Base-by-base conservation (phyloP, 2,797 vertebrate genomes). In the Gallinago nigripennis region DNA sequence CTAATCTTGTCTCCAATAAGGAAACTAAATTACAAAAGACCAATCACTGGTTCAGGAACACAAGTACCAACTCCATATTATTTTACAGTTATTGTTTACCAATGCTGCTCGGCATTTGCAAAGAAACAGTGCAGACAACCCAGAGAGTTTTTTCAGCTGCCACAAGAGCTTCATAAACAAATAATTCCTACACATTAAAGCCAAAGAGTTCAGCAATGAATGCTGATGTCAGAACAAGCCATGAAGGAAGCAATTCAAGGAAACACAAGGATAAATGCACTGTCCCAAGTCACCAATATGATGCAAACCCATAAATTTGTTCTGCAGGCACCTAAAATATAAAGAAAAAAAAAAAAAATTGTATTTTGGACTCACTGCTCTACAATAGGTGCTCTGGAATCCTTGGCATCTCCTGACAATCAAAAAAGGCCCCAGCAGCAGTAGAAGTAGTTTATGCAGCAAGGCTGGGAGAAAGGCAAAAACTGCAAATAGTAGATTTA, bases 141-240 rank as follows among this genome's bases (percentile, higher is more conserved):
- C 57, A 25, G n/a, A 17, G 50, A 69, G 45, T 24, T 64, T 20
- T 53, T 79, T 64, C 80, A 92, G 75, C 81, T 85, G 81, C 64
- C 64, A 57, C 35, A 76, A 84, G 51, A 81, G n/a, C 39, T 19
- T 31, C 33, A 15, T 56, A 41, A 81, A 81, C 53, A 64, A 85
- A 12, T 30, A 69, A 70, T n/a, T 46, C 56, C 57, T 23, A 43
- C 25, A 43, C 21, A 30, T 9, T 41, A n/a, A 69, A 48, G 39
- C 33, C 41, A 53, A 37, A n/a, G 81, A 70, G 57, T 25, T 70
- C 69, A 84, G 61, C 35, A 39, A 31, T 11, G 25, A 79, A 63
- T 0, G 0, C 50, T 30, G 39, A 57, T 25, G 30, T n/a, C 31
- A 54, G 48, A 82, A 60, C 25, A 45, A 71, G 21, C 31, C 53